Evolutionary conservation across 2,888 invertebrate species (phyloP).

Genomic region (Pseudoips prasinana): DNA sequence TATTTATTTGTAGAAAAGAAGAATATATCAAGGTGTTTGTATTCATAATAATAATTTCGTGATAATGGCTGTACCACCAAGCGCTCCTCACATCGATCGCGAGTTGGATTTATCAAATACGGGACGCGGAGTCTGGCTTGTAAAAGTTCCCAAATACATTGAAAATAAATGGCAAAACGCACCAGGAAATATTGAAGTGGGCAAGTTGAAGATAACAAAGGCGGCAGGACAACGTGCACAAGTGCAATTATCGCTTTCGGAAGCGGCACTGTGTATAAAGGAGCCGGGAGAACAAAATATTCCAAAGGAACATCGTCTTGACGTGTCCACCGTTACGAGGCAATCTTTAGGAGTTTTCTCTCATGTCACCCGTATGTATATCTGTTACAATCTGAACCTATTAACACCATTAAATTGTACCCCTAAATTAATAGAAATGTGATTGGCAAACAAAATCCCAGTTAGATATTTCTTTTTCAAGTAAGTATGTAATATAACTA

Average conservation of each 20-base stretch:
- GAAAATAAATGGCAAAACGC: constrained; percentile 97
- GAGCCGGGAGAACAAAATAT: constrained; percentile 91
- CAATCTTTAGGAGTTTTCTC: constrained; percentile 97
- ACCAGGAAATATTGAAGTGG: constrained; percentile 95
- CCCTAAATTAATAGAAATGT: no score
- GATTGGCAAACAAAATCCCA: no score
- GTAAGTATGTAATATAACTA: no score
- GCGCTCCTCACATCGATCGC: constrained; percentile 84
- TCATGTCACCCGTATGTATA: constrained; percentile 87
- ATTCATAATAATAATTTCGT: background rate
- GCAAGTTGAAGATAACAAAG: constrained; percentile 93
- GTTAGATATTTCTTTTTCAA: no score
- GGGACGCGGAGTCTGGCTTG: constrained; percentile 96
- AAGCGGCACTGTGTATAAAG: constrained; percentile 89
- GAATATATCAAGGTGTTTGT: background rate
- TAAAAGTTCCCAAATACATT: constrained; percentile 98
- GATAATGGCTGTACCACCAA: constrained; percentile 44
- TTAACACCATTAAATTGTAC: no score
- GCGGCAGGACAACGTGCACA: constrained; percentile 91
- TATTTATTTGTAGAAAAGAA: no score
- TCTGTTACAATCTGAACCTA: no score
- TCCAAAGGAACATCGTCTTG: constrained; percentile 95
- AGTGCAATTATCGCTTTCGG: constrained; percentile 92
- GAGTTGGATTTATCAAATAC: constrained; percentile 95
- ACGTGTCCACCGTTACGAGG: constrained; percentile 94